Conservation (phyloP, 2,113 vertebrate species). For the Neoarius graeffei region DNA sequence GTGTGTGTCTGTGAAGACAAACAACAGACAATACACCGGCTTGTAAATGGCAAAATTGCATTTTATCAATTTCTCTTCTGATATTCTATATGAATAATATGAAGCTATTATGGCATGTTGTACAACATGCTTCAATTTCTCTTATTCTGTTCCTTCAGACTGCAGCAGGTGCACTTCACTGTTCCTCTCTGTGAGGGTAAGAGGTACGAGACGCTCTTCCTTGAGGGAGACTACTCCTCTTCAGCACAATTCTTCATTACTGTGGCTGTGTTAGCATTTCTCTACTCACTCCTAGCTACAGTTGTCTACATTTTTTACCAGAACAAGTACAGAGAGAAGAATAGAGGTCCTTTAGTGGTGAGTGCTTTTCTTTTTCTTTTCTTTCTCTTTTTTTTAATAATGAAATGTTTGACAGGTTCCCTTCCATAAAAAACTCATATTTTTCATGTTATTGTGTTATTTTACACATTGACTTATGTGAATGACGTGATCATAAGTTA, state of each 20-base stretch:
- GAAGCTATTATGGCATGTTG: background rate
- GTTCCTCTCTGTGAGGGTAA: constrained; percentile 85
- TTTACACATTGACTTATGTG: background rate
- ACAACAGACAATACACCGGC: background rate
- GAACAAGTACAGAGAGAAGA: constrained; percentile 97
- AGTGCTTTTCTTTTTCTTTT: constrained; percentile 65
- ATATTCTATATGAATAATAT: background rate
- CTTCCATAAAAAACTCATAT: background rate
- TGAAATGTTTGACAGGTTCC: background rate
- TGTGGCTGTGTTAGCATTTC: constrained; percentile 91
- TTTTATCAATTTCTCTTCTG: no score
- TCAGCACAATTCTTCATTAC: constrained; percentile 91
- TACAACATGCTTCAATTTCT: background rate
- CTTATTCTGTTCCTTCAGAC: constrained; percentile 69
- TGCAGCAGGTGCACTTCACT: constrained; percentile 92
- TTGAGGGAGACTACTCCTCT: constrained; percentile 88
- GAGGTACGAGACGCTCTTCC: constrained; percentile 81
- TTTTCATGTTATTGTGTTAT: background rate
- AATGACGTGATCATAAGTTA: background rate
- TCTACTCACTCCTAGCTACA: constrained; percentile 93
- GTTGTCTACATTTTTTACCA: constrained; percentile 98
- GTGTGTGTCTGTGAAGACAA: background rate
- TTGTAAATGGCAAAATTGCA: background rate
- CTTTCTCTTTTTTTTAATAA: background rate
- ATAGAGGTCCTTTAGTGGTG: constrained; percentile 94